phyloP scores from a whole-genome alignment of 2,113 vertebrate genomes.

The Aptenodytes patagonicus region DNA sequence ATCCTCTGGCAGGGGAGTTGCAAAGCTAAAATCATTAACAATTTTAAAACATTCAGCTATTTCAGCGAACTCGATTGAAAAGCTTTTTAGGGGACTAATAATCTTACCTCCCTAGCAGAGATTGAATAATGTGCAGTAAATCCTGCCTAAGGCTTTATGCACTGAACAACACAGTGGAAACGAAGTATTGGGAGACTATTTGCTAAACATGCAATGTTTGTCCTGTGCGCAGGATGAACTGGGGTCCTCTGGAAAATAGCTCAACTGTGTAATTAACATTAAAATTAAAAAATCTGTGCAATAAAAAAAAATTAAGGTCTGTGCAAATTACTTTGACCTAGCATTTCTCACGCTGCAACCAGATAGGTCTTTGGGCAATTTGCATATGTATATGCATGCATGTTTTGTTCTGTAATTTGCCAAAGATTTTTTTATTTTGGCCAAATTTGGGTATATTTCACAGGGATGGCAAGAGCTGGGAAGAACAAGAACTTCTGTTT shows the following conservation, averaged over 20 bases:
- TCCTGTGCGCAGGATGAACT: background rate
- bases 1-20: background rate
- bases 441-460: background rate
- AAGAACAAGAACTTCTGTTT: background rate
- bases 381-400: background rate
- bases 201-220: background rate
- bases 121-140: conserved; percentile 8
- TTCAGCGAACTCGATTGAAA: background rate
- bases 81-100: conserved; percentile 19
- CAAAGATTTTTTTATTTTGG: background rate
- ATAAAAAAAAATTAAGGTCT: background rate
- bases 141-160: background rate
- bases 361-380: background rate
- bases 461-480: background rate
- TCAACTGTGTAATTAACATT: background rate
- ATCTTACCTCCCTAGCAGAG: conserved; percentile 6
- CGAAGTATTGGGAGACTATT: background rate
- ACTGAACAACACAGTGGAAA: background rate
- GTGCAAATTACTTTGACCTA: background rate
- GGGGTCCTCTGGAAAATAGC: background rate
- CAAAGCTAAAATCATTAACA: background rate
- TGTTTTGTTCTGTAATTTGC: background rate
- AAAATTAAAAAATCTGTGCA: background rate
- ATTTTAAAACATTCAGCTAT: background rate
- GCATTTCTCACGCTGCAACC: background rate